Conservation (phyloP, 2,113 vertebrate species). For the Pelusios castaneus region DNA sequence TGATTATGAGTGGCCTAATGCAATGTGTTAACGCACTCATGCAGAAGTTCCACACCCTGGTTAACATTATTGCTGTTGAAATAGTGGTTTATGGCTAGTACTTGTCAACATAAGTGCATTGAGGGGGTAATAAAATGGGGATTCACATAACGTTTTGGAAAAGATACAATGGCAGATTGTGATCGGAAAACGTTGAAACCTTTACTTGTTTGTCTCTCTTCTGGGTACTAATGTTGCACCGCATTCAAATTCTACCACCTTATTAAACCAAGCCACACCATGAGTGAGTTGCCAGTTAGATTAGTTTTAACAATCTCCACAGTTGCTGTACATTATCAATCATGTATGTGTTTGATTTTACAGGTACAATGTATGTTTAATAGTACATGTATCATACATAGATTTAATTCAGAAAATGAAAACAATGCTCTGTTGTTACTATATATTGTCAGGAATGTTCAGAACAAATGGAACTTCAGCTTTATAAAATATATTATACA, state of each 20-base stretch:
- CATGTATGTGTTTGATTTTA: constrained; percentile 27
- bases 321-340: not conserved
- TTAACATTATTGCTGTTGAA: not conserved
- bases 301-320: constrained; percentile 36
- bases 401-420: constrained; percentile 48
- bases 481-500: constrained; percentile 15
- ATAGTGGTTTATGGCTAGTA: not conserved
- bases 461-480: constrained; percentile 19
- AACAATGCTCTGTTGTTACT: constrained; percentile 32
- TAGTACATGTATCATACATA: not conserved
- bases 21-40: not conserved
- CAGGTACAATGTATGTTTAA: constrained; percentile 15
- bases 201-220: constrained; percentile 10
- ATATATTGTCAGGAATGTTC: constrained; percentile 20
- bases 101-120: not conserved
- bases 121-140: not conserved
- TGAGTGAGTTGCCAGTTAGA: constrained; percentile 13
- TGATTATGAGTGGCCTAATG: not conserved
- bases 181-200: not conserved
- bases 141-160: constrained; percentile 16
- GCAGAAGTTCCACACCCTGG: not conserved
- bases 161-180: not conserved
- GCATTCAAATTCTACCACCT: constrained; percentile 8
- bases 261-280: constrained; percentile 18
- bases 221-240: not conserved